Base-by-base conservation (phyloP, 2,797 vertebrate species). In the Dromococcyx pavoninus region DNA sequence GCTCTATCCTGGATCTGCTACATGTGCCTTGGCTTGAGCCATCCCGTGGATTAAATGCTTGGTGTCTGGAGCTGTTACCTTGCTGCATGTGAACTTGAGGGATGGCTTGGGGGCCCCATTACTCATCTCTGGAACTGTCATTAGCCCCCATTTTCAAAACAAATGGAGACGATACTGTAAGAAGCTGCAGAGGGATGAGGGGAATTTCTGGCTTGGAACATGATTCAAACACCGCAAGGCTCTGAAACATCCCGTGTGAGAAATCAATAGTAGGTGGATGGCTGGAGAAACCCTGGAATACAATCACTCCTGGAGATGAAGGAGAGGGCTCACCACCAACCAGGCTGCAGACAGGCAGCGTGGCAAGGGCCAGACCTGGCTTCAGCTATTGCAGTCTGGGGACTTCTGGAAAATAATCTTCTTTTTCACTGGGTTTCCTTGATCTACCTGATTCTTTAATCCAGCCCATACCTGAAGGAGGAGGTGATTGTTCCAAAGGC, bases 131-230 rank as follows among this genome's bases (percentile, higher is more conserved):
- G 54, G 44, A 60, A 10, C 48, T 56, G 57, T 5, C 27, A 0
- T 3, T 22, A 60, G 1, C 19, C 17, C 12, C 13, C 35, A 41
- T 82, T 85, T 70, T 57, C 28, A 1, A 10, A 24, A 60, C 37
- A 51, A 75, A 11, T 15, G 17, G 57, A 51, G 70, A 12, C 14
- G 3, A 11, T 0, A 24, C 44, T 13, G 11, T 28, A 7, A 35
- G 51, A 16, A 1, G 5, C 21, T 18, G 75, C 27, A 3, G 14
- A 48, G 60, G 0, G 0, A 4, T 0, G 1, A 1, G 8, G 86
- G 84, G 41, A 60, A 78, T 65, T 93, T 87, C 66, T 71, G 76
- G 2, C 53, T 64, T 35, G 65, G 39, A 69, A 64, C 7, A 2
- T 0, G 61, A 41, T 13, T 24, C 1, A 1, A 12, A 11, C 9